Evolutionary conservation across 2,113 vertebrate species (phyloP), one percentile per base, ranked within the genome.

Genomic region (Zapornia atra): DNA sequence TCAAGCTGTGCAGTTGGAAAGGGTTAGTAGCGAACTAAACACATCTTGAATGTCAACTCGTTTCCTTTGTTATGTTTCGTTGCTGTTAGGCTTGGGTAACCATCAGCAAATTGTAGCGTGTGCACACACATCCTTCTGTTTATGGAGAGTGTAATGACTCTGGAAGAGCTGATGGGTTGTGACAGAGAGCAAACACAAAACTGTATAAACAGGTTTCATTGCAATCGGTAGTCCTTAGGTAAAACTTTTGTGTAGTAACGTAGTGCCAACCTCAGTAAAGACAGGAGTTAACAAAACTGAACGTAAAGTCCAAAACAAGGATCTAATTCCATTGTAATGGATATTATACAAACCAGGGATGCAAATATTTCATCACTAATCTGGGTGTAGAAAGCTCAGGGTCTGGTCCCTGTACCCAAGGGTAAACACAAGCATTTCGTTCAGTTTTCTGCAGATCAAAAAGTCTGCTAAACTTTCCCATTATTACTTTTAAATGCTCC

Each of bases 401-500:
- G 38, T 77, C 31, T 66, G 46, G 6, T 9, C 15, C 28, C 38
- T 22, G 33, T 26, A 38, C 10, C 8, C 26, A 7, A 72, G 16
- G 33, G 34, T 20, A 72, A 91, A 77, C 46, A 36, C 15, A 71
- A 91, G 28, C 19, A 34, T 34, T 56, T 63, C 50, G 18, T 51
- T 84, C 61, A 44, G 18, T 63, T 82, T 92, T 91, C 66, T 59
- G 63, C 36, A 63, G n/a, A 69, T 69, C 50, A 94, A 95, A 92
- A 56, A 71, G 88, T 42, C 22, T 16, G 34, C 38, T 84, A 76
- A 88, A 73, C 24, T 28, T 70, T 56, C n/a, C 66, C 31, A 54
- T 50, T 88, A 90, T 75, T 86, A 56, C 48, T 95, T 90, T 86
- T 21, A 91, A 96, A 92, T 59, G 69, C 51, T 84, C 70, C 94